These are phyloP conservation scores for Lymantria monacha DNA, from an alignment of 2,888 invertebrate species.

Conservation along the genomic window DNA sequence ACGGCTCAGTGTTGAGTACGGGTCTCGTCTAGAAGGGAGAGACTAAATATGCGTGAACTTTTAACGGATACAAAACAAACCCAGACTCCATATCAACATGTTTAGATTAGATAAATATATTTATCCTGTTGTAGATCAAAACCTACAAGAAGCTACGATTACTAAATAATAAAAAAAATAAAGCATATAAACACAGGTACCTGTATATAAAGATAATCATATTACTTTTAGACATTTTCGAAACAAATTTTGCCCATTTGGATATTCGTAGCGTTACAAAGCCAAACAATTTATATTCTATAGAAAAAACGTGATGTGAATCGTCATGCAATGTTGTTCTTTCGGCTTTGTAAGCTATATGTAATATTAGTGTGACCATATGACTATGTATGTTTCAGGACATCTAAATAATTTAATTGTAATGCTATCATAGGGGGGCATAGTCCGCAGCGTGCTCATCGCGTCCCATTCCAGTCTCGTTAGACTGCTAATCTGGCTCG, in stretches of 20 bases:
- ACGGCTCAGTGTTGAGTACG: no score
- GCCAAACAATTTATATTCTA: conserved; percentile 29
- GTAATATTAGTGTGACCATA: conserved; percentile 12
- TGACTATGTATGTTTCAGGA: neutral
- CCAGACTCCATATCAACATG: no score
- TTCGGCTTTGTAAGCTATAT: conserved; percentile 6
- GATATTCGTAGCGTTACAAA: conserved; percentile 11
- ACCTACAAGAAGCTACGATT: neutral
- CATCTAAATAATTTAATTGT: neutral
- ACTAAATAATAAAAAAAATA: neutral
- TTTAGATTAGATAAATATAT: no score
- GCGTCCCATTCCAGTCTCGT: no score
- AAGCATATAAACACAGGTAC: neutral
- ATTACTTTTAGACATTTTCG: neutral
- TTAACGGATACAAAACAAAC: no score
- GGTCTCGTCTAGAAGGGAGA: no score
- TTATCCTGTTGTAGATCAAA: no score
- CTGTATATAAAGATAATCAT: neutral
- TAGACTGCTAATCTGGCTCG: no score
- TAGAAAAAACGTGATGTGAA: conserved; percentile 27
- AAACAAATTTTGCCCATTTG: neutral
- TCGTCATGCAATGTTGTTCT: conserved; percentile 12
- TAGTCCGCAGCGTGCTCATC: no score
- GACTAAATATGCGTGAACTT: no score
- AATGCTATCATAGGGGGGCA: no score